phyloP scores from a whole-genome alignment of 2,888 invertebrate species.

The Temnothorax unifasciatus region DNA sequence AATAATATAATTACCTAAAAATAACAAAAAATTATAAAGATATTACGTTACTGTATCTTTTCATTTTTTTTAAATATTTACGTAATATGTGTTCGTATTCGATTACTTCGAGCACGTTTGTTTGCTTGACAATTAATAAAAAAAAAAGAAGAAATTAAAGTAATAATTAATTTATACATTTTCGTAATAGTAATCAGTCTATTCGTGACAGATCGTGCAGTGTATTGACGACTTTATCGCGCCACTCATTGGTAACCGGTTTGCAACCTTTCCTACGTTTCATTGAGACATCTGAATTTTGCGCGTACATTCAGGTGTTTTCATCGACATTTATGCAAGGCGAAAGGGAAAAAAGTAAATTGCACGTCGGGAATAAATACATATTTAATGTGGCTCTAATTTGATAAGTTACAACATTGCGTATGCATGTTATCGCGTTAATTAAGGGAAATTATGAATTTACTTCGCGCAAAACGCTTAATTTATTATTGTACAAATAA shows the following conservation, averaged over 20 bases:
- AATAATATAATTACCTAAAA: background rate
- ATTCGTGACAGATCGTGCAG: background rate
- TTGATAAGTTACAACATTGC: slow-evolving; percentile 55
- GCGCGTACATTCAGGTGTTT: background rate
- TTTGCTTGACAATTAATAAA: background rate
- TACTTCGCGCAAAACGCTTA: slow-evolving; percentile 56
- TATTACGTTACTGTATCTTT: background rate
- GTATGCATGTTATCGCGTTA: slow-evolving; percentile 36
- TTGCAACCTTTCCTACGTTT: background rate
- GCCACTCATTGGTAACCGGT: slow-evolving; percentile 20
- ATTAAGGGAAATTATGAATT: slow-evolving; percentile 51
- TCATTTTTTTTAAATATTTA: background rate
- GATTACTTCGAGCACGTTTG: background rate
- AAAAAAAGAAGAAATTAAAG: background rate
- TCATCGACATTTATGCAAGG: slow-evolving; percentile 7
- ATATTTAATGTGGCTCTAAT: slow-evolving; percentile 64
- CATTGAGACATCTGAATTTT: background rate
- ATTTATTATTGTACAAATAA: slow-evolving; percentile 22
- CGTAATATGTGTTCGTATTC: background rate
- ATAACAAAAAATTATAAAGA: background rate
- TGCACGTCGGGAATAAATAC: slow-evolving; percentile 58
- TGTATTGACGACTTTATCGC: slow-evolving; percentile 1
- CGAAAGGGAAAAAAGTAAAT: slow-evolving; percentile 25
- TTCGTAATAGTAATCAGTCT: background rate
- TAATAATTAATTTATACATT: slow-evolving; percentile 1